These are phyloP conservation scores for Heliconius charithonia DNA, from an alignment of 2,888 invertebrate genomes.

Conservation along the genomic window DNA sequence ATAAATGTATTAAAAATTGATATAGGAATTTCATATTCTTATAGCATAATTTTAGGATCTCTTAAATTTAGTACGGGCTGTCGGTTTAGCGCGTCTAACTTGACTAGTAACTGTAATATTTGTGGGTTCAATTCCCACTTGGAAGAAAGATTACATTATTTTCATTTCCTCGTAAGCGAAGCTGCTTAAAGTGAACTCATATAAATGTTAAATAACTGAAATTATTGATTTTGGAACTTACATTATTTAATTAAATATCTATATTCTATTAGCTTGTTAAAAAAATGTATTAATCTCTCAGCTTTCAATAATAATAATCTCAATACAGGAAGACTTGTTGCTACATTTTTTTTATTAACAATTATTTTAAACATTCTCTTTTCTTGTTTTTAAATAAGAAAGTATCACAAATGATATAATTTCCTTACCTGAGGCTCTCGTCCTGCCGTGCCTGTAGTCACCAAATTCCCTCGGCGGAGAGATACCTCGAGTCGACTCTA, in stretches of 20 bases:
- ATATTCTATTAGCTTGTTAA: too few relatives aligned
- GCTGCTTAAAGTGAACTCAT: not conserved
- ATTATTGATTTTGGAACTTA: too few relatives aligned
- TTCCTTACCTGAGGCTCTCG: constrained; percentile 73
- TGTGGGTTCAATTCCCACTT: too few relatives aligned
- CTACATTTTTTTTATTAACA: not conserved
- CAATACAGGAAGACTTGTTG: too few relatives aligned
- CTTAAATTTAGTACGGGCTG: too few relatives aligned
- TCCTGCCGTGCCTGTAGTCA: constrained; percentile 66
- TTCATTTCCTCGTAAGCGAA: not conserved
- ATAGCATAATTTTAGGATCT: too few relatives aligned
- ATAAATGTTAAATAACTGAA: not conserved
- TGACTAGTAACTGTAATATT: not conserved
- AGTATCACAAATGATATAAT: not conserved
- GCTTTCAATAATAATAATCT: not conserved
- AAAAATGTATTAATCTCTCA: too few relatives aligned
- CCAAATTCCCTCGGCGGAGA: constrained; percentile 74
- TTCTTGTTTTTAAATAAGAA: not conserved
- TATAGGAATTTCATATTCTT: too few relatives aligned
- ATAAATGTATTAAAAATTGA: not conserved
- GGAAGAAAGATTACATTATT: too few relatives aligned
- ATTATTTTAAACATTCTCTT: not conserved
- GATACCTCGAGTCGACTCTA: constrained; percentile 76
- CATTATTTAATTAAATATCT: too few relatives aligned
- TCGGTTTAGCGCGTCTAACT: too few relatives aligned